These are phyloP conservation scores for Tachycineta bicolor DNA, from an alignment of 2,113 vertebrate genomes.

Conservation along the genomic window DNA sequence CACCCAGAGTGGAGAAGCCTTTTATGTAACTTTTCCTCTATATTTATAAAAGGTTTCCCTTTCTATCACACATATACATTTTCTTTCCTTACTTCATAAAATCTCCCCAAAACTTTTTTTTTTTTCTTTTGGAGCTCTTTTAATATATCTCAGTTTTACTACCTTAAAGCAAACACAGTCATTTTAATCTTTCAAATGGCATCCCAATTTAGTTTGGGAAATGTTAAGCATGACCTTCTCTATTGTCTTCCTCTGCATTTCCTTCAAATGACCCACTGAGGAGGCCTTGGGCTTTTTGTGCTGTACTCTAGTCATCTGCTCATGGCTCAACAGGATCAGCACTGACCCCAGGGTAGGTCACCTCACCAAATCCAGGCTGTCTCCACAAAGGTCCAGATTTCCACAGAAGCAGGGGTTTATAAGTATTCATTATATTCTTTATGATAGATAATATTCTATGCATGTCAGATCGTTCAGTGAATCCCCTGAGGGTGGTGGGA, in stretches of 20 bases:
- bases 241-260: background rate
- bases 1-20: background rate
- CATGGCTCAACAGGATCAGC: background rate
- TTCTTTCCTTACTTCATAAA: background rate
- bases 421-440: background rate
- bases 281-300: background rate
- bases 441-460: background rate
- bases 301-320: background rate
- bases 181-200: background rate
- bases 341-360: background rate
- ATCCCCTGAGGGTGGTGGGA: rapidly evolving
- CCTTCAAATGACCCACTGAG: background rate
- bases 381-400: background rate
- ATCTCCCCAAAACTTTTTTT: no score
- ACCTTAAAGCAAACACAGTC: background rate
- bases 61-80: background rate
- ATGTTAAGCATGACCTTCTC: background rate
- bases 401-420: background rate
- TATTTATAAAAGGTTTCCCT: background rate
- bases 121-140: background rate
- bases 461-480: background rate
- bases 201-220: background rate
- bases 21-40: background rate
- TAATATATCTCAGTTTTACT: background rate
- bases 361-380: background rate